Base-by-base conservation (phyloP, 2,113 vertebrate species). In the Datnioides undecimradiatus region DNA sequence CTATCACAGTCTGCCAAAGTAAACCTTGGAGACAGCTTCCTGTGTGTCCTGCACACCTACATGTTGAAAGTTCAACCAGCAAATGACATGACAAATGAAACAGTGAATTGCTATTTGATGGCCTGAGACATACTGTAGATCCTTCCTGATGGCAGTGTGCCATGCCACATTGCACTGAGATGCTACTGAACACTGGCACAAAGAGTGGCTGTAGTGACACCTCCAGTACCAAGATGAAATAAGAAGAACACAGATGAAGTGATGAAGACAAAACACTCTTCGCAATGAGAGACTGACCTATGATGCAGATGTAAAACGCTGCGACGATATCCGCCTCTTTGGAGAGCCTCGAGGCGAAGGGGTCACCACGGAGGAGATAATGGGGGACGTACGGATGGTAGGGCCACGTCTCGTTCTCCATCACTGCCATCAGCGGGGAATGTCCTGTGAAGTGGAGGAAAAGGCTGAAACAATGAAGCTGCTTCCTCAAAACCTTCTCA, bases 321-420 rank as follows among this genome's bases (percentile, higher is more conserved):
- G 97, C 96, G 51, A 96, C 38, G 13, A 98, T 93, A 76, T 98
- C 97, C 17, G 96, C 97, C 92, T 97, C 97, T 92, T 77, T 95
- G 64, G 97, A 97, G 65, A 99, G 96, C 79, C 94, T 96, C 13
- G 97, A 99, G 84, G 94, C 90, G 70, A 99, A 99, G 0, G 97
- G 96, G 10, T 99, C 97, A 72, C 92, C 95, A 2, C 82, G 91
- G 76, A 93, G 95, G 49, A 95, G 94, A 40, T 96, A 93, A 62
- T 93, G 95, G 13, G 95, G 96, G 74, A 94, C 57, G 19, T 89
- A 91, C 10, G 92, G 90, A 0, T 93, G 88, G 33, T 86, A 84
- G 5, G 90, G 91, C 33, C 88, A 93, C 4, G 68, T 88, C 27
- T 91, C 95, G 73, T 95, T 95, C 51, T 95, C 95, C 85, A 90